Conservation (phyloP, 2,888 invertebrate species). For the Monoplex corrugatus region DNA sequence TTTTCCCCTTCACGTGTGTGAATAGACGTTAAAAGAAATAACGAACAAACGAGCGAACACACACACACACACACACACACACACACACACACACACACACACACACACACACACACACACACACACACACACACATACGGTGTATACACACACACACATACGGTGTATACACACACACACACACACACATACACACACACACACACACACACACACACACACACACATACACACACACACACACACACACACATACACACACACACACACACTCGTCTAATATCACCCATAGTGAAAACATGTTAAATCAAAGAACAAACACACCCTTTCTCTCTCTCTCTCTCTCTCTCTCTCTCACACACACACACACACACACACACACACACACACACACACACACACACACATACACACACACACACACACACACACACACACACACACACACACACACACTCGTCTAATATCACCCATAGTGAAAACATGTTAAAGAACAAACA, state of each 20-base stretch:
- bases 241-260: neutral
- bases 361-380: neutral
- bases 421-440: conserved; percentile 21
- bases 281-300: neutral
- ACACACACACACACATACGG: neutral
- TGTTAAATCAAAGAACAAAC: too few species aligned
- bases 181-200: neutral
- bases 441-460: conserved; percentile 16
- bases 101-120: neutral
- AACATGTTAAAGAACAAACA: too few species aligned
- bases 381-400: neutral
- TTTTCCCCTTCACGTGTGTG: too few species aligned
- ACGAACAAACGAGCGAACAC: too few species aligned
- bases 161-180: neutral
- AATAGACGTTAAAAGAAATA: too few species aligned
- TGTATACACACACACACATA: neutral
- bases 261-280: neutral
- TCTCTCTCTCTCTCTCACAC: too few species aligned
- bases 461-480: too few species aligned
- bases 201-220: neutral
- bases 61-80: neutral
- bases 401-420: conserved; percentile 7
- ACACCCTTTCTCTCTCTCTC: too few species aligned
- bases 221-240: conserved; percentile 18
- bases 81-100: neutral